Evolutionary conservation across 2,113 vertebrate species (phyloP).

Genomic region (Dipodomys spectabilis): DNA sequence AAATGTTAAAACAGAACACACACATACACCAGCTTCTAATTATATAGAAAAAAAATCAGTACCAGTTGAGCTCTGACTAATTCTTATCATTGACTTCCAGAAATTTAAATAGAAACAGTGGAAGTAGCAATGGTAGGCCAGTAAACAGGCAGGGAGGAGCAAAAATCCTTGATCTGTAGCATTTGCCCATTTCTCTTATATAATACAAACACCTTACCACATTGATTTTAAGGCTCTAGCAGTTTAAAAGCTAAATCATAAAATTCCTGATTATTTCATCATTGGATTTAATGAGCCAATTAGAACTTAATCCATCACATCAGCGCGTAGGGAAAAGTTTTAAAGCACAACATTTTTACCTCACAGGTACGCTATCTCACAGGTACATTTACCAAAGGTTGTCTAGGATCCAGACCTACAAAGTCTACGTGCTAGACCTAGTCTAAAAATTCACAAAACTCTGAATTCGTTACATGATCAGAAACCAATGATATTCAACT

Average conservation of each 20-base stretch:
- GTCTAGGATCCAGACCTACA: background rate
- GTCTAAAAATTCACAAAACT: slow-evolving; percentile 19
- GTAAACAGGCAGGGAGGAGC: no score
- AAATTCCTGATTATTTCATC: background rate
- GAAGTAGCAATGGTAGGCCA: background rate
- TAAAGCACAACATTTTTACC: background rate
- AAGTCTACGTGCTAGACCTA: background rate
- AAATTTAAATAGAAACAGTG: background rate
- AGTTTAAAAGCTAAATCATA: background rate
- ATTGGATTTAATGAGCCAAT: no score
- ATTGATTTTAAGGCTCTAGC: background rate
- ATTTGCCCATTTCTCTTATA: no score
- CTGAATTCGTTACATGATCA: background rate
- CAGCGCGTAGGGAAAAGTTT: background rate
- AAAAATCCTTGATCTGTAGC: no score
- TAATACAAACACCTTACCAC: background rate
- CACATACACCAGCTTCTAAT: background rate
- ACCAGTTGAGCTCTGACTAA: background rate
- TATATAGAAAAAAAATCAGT: background rate
- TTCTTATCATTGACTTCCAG: background rate
- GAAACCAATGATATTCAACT: background rate
- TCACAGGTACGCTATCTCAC: no score
- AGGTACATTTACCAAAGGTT: background rate
- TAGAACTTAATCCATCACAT: background rate
- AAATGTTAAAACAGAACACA: background rate